phyloP scores from a whole-genome alignment of 2,888 invertebrate species.

The Dicyrtomina minuta region DNA sequence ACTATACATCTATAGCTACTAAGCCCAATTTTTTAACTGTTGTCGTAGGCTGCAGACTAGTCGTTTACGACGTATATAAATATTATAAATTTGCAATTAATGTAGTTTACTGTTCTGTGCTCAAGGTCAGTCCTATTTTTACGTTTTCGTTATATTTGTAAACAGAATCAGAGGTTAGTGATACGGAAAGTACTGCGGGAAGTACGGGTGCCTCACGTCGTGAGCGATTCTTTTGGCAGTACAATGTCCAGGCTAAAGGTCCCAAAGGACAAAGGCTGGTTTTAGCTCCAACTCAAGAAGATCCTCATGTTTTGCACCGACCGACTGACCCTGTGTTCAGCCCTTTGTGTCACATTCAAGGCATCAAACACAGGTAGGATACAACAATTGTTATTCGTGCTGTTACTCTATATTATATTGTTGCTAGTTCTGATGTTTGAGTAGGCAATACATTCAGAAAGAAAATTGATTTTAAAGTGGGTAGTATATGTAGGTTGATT shows the following conservation, averaged over 20 bases:
- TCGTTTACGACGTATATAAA: neutral
- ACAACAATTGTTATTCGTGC: too few relatives aligned
- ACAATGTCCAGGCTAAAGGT: constrained; percentile 97
- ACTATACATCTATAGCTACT: neutral
- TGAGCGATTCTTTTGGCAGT: constrained; percentile 95
- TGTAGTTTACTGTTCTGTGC: too few relatives aligned
- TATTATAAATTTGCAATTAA: too few relatives aligned
- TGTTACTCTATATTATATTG: too few relatives aligned
- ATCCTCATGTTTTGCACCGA: constrained; percentile 87
- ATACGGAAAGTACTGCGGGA: constrained; percentile 53
- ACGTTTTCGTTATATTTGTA: neutral
- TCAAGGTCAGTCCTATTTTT: too few relatives aligned
- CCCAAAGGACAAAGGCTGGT: constrained; percentile 90
- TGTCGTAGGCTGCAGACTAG: neutral
- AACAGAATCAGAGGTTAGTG: constrained; percentile 52
- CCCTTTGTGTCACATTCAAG: constrained; percentile 83
- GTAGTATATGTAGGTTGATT: neutral
- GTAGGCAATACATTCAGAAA: too few relatives aligned
- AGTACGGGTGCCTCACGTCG: constrained; percentile 49
- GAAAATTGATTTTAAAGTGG: too few relatives aligned
- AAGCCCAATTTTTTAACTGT: too few relatives aligned
- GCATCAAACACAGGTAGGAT: constrained; percentile 79
- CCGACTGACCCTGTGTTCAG: constrained; percentile 95
- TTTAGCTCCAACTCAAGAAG: constrained; percentile 79
- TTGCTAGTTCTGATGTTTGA: too few relatives aligned